These are phyloP conservation scores for Heteromormyrus szaboi DNA, from an alignment of 2,797 vertebrate species.

Conservation along the genomic window DNA sequence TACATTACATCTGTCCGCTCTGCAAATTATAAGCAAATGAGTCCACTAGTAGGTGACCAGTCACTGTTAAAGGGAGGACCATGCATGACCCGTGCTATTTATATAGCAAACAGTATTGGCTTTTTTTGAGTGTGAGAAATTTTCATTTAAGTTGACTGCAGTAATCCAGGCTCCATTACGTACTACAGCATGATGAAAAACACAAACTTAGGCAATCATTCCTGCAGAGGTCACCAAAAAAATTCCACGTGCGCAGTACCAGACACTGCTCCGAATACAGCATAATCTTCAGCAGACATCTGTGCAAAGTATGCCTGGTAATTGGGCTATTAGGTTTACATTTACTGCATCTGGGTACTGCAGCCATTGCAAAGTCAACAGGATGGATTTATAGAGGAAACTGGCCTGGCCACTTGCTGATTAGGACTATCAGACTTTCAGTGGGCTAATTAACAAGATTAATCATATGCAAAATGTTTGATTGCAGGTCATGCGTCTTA, in stretches of 20 bases:
- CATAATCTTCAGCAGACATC: constrained; percentile 3
- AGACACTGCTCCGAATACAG: background rate
- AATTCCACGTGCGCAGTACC: background rate
- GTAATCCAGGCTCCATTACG: background rate
- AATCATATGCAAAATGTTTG: constrained; percentile 51
- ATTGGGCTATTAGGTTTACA: constrained; percentile 21
- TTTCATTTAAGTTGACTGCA: background rate
- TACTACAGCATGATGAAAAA: background rate
- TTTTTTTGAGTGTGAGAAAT: background rate
- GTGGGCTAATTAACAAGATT: constrained; percentile 62
- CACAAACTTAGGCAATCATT: background rate
- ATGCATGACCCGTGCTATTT: background rate
- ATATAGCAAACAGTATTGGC: background rate
- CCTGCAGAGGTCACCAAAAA: background rate
- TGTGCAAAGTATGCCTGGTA: constrained; percentile 2
- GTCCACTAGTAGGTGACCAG: background rate
- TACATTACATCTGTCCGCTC: background rate
- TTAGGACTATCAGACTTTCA: constrained; percentile 54
- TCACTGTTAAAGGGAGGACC: background rate
- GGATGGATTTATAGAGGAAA: constrained; percentile 21
- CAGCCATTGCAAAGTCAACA: constrained; percentile 15
- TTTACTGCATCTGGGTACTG: constrained; percentile 14
- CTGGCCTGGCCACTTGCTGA: constrained; percentile 38
- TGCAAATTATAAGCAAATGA: background rate
- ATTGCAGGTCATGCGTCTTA: constrained; percentile 40